Conservation (phyloP, 1,140 invertebrate species). For the Hyles vespertilio region DNA sequence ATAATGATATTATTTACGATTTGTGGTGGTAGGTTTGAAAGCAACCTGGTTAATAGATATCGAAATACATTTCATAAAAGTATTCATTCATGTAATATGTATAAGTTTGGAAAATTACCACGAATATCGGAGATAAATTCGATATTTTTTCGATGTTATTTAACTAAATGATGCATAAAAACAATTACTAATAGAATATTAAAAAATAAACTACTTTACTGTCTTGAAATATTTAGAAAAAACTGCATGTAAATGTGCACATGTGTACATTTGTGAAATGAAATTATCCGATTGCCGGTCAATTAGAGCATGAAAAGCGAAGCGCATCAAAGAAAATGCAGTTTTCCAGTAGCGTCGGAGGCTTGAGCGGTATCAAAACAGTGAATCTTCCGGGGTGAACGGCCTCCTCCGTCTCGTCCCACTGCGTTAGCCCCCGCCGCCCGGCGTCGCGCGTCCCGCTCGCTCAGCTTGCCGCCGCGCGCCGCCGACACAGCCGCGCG, state of each 20-base stretch:
- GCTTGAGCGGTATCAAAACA: constrained; percentile 73
- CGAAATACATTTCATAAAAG: too few species aligned
- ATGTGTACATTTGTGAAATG: constrained; percentile 28
- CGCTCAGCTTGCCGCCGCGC: constrained; percentile 15
- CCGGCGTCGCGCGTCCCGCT: constrained; percentile 50
- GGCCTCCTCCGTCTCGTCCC: constrained; percentile 52
- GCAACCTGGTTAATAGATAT: too few species aligned
- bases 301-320: constrained; percentile 71
- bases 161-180: too few species aligned
- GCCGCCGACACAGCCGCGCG: constrained; percentile 26
- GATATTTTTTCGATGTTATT: too few species aligned
- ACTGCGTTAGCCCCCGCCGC: constrained; percentile 48
- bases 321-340: constrained; percentile 72
- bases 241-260: not conserved
- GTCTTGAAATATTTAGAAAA: too few species aligned
- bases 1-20: too few species aligned
- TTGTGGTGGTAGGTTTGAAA: too few species aligned
- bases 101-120: too few species aligned
- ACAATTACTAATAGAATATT: too few species aligned
- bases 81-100: too few species aligned
- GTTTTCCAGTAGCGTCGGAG: constrained; percentile 63
- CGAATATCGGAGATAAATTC: too few species aligned
- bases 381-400: constrained; percentile 73
- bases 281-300: constrained; percentile 47
- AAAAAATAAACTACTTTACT: too few species aligned